A percentile compares a stretch with the other conserved stretches of the same genome.
These are phyloP conservation scores for Erebia epiphron DNA, from an alignment of 2,888 invertebrate species.

Conservation along the genomic window DNA sequence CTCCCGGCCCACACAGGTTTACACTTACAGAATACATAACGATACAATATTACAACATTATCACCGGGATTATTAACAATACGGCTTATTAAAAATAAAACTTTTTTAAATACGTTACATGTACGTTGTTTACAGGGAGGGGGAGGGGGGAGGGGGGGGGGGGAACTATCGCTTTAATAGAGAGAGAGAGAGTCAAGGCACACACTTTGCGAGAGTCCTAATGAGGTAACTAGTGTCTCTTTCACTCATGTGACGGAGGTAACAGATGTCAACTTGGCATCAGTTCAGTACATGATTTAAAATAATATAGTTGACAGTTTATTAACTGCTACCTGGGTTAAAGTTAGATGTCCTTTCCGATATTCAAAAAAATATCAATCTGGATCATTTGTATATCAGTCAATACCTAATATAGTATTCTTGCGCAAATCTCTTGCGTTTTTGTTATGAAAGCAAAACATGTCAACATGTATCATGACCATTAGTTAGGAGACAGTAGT, in stretches of 20 bases:
- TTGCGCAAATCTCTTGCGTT: no score
- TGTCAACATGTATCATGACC: no score
- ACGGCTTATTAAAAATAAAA: slow-evolving; percentile 60
- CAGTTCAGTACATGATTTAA: background rate
- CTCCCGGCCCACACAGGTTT: slow-evolving; percentile 51
- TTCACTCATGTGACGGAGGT: slow-evolving; percentile 44
- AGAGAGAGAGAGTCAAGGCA: slow-evolving; percentile 82
- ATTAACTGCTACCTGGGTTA: no score
- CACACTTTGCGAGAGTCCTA: slow-evolving; percentile 67
- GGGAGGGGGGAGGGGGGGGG: slow-evolving; percentile 47
- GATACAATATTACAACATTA: slow-evolving; percentile 83
- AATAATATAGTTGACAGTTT: background rate
- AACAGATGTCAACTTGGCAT: slow-evolving; percentile 24
- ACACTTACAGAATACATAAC: slow-evolving; percentile 81
- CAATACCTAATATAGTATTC: background rate
- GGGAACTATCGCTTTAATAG: slow-evolving; percentile 73
- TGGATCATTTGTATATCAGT: background rate
- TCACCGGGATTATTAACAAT: slow-evolving; percentile 83
- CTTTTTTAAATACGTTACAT: slow-evolving; percentile 54
- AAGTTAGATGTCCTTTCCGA: background rate
- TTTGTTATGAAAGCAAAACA: no score
- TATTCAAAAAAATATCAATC: background rate
- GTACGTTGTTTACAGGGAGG: slow-evolving; percentile 65
- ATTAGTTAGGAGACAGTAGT: no score
- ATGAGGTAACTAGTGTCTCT: slow-evolving; percentile 66